Base-by-base conservation (phyloP, 1,140 invertebrate genomes). In the Drosophila seguyi region DNA sequence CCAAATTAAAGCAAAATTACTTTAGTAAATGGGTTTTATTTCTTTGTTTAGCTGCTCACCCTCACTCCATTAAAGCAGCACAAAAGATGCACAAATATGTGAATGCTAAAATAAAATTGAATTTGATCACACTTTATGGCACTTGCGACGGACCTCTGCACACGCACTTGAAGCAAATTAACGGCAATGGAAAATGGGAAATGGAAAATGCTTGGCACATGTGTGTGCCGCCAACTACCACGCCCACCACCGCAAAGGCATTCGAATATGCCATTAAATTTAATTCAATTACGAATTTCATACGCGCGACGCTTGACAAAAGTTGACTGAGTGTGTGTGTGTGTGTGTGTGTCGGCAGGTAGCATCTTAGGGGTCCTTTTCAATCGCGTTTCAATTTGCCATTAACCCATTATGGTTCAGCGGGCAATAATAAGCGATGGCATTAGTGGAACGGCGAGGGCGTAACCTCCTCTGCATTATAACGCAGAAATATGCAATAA, bases 211-310 rank as follows among this genome's bases (percentile, higher is more conserved):
- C 18, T 77, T 68, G 45, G 52, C 62, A 87, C 75, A 79, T 66
- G 42, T 59, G 53, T 34, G 47, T 36, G 48, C 27, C 48, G 27
- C 10, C 18, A 16, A 29, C n/a, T 31, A 48, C 65, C 63, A 62
- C 75, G 73, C 66, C 65, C 72, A 36, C 60, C 72, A 34, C 36
- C 62, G 11, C 38, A 36, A 52, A 53, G 81, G 78, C 53, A 90
- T 90, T 69, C 71, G 66, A 85, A 90, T 81, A 90, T 90, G 85
- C 85, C 86, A 90, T 90, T 90, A 90, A 90, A 71, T 90, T 90
- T 79, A 90, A 90, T 90, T 86, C 85, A 90, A 90, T 90, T 90
- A 90, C 86, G 74, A 90, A 84, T 90, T 90, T 90, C 62, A 81
- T 85, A 81, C 68, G 61, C 50, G 56, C n/a, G 72, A 72, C 59